Conservation (phyloP, 2,113 vertebrate species). For the Bos indicus region DNA sequence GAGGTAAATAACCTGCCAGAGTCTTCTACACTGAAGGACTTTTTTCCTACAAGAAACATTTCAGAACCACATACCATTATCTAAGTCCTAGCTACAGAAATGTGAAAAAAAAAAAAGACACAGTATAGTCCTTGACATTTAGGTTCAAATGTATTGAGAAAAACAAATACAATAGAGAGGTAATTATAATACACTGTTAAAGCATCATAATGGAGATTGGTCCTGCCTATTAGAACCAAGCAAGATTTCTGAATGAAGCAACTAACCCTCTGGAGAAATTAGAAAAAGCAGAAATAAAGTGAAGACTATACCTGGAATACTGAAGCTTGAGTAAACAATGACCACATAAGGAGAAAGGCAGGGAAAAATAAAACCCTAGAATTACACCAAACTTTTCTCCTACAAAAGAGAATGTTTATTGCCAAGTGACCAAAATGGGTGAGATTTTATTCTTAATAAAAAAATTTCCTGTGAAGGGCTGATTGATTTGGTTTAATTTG, state of each 20-base stretch:
- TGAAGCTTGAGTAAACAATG: background rate
- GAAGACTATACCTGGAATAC: background rate
- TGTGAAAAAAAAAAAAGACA: background rate
- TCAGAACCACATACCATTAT: background rate
- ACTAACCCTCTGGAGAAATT: background rate
- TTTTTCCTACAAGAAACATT: background rate
- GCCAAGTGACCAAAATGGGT: background rate
- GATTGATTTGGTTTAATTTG: background rate
- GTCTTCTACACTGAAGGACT: background rate
- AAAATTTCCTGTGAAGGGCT: background rate
- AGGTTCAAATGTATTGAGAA: background rate
- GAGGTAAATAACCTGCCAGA: background rate
- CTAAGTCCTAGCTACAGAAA: background rate
- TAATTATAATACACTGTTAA: background rate
- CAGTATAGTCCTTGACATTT: background rate
- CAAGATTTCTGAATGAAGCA: background rate
- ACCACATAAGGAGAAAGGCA: background rate
- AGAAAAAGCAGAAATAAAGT: background rate
- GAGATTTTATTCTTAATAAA: constrained; percentile 16
- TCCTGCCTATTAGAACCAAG: background rate
- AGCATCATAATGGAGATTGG: background rate
- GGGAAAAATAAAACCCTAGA: background rate
- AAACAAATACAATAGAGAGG: background rate
- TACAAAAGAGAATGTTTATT: background rate
- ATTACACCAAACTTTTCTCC: background rate